These are phyloP conservation scores for Malacoctenus gilli DNA, from an alignment of 2,797 vertebrate species.

Conservation along the genomic window DNA sequence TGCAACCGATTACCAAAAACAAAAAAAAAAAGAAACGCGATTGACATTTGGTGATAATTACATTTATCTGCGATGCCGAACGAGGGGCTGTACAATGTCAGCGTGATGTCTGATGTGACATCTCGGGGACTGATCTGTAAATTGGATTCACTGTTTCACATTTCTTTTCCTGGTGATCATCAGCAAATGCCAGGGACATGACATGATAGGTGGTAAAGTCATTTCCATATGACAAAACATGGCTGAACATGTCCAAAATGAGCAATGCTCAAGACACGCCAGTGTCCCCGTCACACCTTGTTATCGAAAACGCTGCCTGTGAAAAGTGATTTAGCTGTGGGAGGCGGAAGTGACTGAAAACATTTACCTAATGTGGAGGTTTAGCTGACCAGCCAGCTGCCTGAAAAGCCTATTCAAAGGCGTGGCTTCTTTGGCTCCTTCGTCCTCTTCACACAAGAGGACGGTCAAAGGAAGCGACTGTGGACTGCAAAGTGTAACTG, in stretches of 20 bases:
- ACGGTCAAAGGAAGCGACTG: slow-evolving; percentile 9
- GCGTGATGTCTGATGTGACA: slow-evolving; percentile 1
- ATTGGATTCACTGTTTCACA: slow-evolving; percentile 10
- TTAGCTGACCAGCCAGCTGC: slow-evolving; percentile 47
- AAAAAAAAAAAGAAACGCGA: too few relatives aligned
- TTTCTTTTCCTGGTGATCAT: slow-evolving; percentile 3
- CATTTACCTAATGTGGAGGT: slow-evolving; percentile 59
- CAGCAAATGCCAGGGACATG: slow-evolving; percentile 18
- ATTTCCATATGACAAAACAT: slow-evolving; percentile 7
- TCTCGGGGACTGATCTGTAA: slow-evolving; percentile 7
- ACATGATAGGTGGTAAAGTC: slow-evolving; percentile 12
- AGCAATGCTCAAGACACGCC: too few relatives aligned
- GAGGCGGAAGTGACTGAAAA: slow-evolving; percentile 53
- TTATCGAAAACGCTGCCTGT: too few relatives aligned
- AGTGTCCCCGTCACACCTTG: slow-evolving; percentile 2
- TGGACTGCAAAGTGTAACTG: slow-evolving; percentile 26
- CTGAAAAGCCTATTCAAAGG: slow-evolving; percentile 37
- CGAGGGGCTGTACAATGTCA: slow-evolving; percentile 10
- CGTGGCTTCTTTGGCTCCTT: slow-evolving; percentile 11
- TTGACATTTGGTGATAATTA: slow-evolving; percentile 27
- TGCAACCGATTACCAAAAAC: slow-evolving; percentile 15
- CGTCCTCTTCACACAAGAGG: slow-evolving; percentile 6
- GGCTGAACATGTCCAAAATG: too few relatives aligned
- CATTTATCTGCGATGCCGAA: slow-evolving; percentile 19
- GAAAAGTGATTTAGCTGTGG: too few relatives aligned